Evolutionary conservation across 2,113 vertebrate species (phyloP), one percentile per base, ranked within the genome.

Genomic region (Microtus montanus): DNA sequence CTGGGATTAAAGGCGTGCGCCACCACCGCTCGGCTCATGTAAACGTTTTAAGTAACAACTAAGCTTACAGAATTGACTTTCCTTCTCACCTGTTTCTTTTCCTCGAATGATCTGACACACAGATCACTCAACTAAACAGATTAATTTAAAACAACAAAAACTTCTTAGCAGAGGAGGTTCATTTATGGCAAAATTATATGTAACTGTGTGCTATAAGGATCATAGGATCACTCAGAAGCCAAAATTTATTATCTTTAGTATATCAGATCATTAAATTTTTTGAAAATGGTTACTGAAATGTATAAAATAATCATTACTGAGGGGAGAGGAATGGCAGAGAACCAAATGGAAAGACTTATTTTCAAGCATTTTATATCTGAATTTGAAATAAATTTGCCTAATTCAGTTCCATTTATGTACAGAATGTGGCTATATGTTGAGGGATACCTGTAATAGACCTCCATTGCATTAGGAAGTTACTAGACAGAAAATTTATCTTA

Each of bases 361-460:
- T 49, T 22, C 38, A 14, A 91, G 91, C 54, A 93, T 74, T 94
- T 96, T 87, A 82, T 70, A n/a, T 14, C 24, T 92, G 73, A 85
- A 93, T 88, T 94, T 94, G 63, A 49, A 47, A 89, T 84, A 26
- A 80, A 87, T 44, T 71, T 66, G 38, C n/a, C 89, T 95, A 91
- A 74, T 54, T 74, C 84, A 89, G 26, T 89, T 85, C 66, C 87
- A 26, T 71, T 87, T 86, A 91, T 84, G 5, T 80, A 52, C 33
- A 90, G 19, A 90, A 85, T 91, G 49, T 83, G 86, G 80, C 73
- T 95, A 74, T 97, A 96, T 97, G 94, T 98, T 98, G 97, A 96
- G 96, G 94, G 94, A 97, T 97, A 98, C 95, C 96, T 97, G 97
- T 97, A 98, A 97, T 95, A 97, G 88, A 94, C 94, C 94, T 93